These are phyloP conservation scores for Urocynchramus pylzowi DNA, from an alignment of 2,113 vertebrate genomes.

Conservation along the genomic window DNA sequence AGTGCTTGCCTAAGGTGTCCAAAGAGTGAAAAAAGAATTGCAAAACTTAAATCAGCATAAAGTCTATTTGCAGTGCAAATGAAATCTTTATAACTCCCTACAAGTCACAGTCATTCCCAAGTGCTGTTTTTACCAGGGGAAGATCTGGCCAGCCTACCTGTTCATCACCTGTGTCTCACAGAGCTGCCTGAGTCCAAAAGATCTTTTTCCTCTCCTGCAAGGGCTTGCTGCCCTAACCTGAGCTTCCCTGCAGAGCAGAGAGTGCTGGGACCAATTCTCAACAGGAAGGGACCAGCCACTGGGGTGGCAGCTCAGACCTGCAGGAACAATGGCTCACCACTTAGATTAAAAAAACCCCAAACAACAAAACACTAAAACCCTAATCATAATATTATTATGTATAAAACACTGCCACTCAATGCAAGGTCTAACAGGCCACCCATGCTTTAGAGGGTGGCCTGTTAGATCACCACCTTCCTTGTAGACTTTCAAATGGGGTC, in stretches of 20 bases:
- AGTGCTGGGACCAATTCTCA: background rate
- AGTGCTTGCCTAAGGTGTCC: background rate
- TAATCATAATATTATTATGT: background rate
- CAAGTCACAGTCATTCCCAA: background rate
- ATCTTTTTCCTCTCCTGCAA: background rate
- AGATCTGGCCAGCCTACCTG: background rate
- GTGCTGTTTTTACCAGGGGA: background rate
- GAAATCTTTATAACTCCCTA: background rate
- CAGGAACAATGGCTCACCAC: background rate
- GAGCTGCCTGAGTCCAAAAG: background rate
- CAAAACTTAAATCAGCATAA: background rate
- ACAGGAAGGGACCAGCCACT: background rate
- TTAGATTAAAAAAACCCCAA: background rate
- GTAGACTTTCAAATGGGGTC: background rate
- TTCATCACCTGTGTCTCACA: background rate
- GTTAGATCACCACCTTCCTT: background rate
- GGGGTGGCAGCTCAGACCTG: background rate
- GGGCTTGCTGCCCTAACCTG: background rate
- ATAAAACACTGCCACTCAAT: background rate
- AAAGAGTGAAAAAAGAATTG: background rate
- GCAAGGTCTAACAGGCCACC: accelerated
- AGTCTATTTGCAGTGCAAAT: background rate
- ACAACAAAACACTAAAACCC: background rate
- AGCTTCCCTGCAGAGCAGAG: background rate
- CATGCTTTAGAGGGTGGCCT: background rate